These are phyloP conservation scores for Sisor rabdophorus DNA, from an alignment of 2,113 vertebrate species.

Conservation along the genomic window DNA sequence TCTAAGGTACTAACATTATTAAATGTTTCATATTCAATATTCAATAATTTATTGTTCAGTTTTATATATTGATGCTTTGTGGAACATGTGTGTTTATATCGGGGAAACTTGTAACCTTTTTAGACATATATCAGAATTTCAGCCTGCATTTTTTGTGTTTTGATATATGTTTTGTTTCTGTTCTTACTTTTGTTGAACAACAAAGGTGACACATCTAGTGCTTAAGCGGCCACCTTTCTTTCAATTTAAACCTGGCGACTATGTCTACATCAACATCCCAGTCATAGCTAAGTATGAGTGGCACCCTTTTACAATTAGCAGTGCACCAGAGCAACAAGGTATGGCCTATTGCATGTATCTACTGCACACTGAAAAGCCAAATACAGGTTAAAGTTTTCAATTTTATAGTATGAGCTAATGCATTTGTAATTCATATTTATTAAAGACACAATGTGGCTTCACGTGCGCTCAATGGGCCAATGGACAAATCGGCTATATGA, in stretches of 20 bases:
- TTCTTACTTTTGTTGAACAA: constrained; percentile 3
- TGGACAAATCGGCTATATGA: constrained; percentile 84
- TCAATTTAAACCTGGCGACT: constrained; percentile 85
- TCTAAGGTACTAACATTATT: constrained; percentile 72
- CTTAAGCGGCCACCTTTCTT: constrained; percentile 79
- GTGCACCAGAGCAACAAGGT: constrained; percentile 85
- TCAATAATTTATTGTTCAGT: not conserved
- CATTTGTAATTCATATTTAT: constrained; percentile 13
- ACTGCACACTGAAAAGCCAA: not conserved
- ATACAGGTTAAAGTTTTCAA: not conserved
- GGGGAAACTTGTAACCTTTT: not conserved
- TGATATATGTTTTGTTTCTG: not conserved
- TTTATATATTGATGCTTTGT: not conserved
- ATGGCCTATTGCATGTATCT: not conserved
- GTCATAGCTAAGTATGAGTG: constrained; percentile 82
- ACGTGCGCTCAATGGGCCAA: constrained; percentile 81
- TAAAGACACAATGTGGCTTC: constrained; percentile 82
- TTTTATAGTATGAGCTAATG: not conserved
- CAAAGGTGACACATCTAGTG: constrained; percentile 86
- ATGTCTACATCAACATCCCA: constrained; percentile 85
- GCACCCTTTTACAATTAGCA: constrained; percentile 95
- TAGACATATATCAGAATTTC: too few relatives aligned
- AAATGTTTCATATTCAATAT: too few relatives aligned
- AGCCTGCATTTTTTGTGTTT: not conserved
- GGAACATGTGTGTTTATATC: not conserved